Evolutionary conservation across 2,797 vertebrate species (phyloP).

Genomic region (Pygocentrus nattereri): DNA sequence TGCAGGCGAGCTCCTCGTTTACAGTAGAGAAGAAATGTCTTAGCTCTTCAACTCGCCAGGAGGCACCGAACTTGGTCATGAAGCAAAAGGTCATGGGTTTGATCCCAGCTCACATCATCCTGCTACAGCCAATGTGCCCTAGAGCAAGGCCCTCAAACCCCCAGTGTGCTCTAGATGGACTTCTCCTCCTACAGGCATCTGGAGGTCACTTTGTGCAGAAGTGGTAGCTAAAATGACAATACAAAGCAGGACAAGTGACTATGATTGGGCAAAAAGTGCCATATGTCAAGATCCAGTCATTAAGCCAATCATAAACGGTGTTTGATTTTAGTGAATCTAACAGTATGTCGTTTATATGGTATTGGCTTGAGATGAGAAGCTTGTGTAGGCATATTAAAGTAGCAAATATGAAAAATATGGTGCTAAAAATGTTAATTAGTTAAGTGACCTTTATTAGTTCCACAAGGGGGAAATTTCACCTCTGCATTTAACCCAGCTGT

Average conservation of each 20-base stretch:
- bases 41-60: background rate
- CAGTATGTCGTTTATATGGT: no score
- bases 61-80: conserved; percentile 11
- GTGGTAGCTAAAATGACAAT: background rate
- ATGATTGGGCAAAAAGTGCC: background rate
- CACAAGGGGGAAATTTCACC: no score
- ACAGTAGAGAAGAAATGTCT: background rate
- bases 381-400: no score
- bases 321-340: no score
- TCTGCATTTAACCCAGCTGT: no score
- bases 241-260: background rate
- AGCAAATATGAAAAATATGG: no score
- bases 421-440: no score
- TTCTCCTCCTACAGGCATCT: conserved; percentile 3
- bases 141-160: conserved; percentile 13
- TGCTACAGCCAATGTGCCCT: conserved; percentile 4
- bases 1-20: background rate
- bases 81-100: conserved; percentile 33
- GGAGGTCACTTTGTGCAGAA: conserved; percentile 8
- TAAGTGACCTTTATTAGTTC: no score
- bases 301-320: no score
- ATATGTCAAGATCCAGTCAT: no score
- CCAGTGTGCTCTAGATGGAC: background rate
- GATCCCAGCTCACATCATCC: conserved; percentile 21
- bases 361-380: no score